These are phyloP conservation scores for Drosophila ohnishii DNA, from an alignment of 1,140 invertebrate species.

Conservation along the genomic window DNA sequence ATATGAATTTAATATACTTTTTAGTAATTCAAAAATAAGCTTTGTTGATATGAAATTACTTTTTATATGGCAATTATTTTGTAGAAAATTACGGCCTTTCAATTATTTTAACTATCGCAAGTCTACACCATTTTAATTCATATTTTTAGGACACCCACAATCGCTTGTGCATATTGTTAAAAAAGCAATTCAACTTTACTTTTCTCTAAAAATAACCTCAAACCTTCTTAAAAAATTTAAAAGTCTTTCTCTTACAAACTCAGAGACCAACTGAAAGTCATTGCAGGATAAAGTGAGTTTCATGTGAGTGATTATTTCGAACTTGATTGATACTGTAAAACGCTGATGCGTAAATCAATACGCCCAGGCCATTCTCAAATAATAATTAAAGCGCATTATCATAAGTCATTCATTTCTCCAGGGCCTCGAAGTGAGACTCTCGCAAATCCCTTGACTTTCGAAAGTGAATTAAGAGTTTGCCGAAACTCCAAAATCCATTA, in stretches of 20 bases:
- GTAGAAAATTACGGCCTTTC: not conserved
- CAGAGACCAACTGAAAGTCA: slow-evolving; percentile 4
- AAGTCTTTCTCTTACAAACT: not conserved
- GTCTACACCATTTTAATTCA: not conserved
- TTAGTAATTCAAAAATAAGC: not conserved
- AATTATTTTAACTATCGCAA: not conserved
- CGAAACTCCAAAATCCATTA: slow-evolving; percentile 72
- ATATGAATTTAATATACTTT: not conserved
- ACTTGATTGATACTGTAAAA: slow-evolving; percentile 7
- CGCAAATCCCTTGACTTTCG: slow-evolving; percentile 25
- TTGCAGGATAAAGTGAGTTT: not conserved
- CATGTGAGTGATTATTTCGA: slow-evolving; percentile 5
- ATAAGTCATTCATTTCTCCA: slow-evolving; percentile 22
- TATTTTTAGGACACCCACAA: no score
- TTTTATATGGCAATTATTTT: not conserved
- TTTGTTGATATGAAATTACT: not conserved
- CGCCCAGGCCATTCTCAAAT: not conserved
- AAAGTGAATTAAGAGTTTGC: slow-evolving; percentile 48
- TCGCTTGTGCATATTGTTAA: no score
- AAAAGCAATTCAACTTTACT: no score
- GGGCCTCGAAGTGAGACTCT: not conserved
- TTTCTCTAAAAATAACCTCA: no score
- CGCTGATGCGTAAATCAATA: slow-evolving; percentile 3
- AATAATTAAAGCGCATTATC: slow-evolving; percentile 34
- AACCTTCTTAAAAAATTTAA: not conserved